Evolutionary conservation across 2,888 invertebrate genomes (phyloP).

Genomic region (Amblyteles armatorius): DNA sequence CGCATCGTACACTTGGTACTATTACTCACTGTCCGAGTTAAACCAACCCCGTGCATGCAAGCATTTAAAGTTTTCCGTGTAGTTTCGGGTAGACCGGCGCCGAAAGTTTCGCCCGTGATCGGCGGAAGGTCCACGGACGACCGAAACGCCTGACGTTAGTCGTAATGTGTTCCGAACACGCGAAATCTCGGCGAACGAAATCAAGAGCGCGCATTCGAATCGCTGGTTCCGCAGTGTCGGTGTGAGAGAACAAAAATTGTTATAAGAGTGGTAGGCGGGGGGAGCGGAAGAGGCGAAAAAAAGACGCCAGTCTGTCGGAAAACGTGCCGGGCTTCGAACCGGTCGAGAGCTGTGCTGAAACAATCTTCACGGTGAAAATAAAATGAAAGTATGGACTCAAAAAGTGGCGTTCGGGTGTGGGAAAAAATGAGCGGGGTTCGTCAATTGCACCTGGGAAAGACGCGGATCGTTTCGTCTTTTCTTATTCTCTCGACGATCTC

Average conservation of each 20-base stretch:
- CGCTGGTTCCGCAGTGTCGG: neutral
- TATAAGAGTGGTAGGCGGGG: neutral
- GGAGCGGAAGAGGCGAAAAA: slow-evolving; percentile 6
- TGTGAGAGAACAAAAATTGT: neutral
- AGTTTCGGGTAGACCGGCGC: slow-evolving; percentile 8
- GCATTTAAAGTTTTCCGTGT: neutral
- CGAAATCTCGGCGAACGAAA: neutral
- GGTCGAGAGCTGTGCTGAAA: neutral
- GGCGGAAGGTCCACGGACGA: neutral
- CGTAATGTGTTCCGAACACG: neutral
- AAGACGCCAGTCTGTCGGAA: neutral
- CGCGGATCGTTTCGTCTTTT: slow-evolving; percentile 2
- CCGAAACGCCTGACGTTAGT: neutral
- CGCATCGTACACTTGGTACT: slow-evolving; percentile 7
- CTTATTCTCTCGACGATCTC: neutral
- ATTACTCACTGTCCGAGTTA: neutral
- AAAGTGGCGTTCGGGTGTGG: neutral
- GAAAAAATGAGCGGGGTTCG: neutral
- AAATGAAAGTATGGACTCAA: neutral
- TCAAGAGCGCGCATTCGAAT: neutral
- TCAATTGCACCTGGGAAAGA: neutral
- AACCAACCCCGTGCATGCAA: neutral
- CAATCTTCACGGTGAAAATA: neutral
- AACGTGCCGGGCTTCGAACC: neutral
- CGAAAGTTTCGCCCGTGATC: neutral